Evolutionary conservation across 2,113 vertebrate genomes (phyloP).

Genomic region (Misgurnus mizolepis): DNA sequence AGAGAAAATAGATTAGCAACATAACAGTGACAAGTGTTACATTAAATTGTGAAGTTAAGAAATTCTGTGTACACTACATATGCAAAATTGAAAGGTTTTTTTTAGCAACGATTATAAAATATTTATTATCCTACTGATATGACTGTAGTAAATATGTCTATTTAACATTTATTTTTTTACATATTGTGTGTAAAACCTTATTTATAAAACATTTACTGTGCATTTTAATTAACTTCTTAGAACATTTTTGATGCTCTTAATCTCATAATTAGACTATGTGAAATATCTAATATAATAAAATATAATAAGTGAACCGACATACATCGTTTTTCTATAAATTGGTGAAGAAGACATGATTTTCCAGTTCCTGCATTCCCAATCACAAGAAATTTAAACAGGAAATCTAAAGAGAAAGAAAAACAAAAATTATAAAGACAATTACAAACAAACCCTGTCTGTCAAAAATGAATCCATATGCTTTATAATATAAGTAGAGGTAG

Average conservation of each 20-base stretch:
- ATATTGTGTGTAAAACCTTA: neutral
- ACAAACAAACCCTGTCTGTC: neutral
- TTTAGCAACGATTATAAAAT: too few species aligned
- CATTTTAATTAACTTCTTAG: too few species aligned
- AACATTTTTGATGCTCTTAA: too few species aligned
- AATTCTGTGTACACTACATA: neutral
- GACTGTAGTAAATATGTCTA: too few species aligned
- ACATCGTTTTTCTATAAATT: constrained; percentile 96
- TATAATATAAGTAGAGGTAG: neutral
- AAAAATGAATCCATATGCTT: neutral
- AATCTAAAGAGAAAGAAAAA: constrained; percentile 73
- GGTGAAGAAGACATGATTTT: constrained; percentile 83
- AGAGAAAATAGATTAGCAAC: neutral
- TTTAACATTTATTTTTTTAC: too few species aligned
- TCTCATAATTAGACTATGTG: too few species aligned
- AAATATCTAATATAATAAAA: too few species aligned
- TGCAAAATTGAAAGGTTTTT: too few species aligned
- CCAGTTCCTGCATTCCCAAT: constrained; percentile 93
- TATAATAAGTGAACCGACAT: constrained; percentile 64
- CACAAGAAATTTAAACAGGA: constrained; percentile 94
- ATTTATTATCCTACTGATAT: too few species aligned
- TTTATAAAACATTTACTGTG: too few species aligned
- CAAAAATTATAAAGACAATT: neutral
- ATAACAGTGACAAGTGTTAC: neutral
- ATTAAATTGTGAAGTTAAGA: too few species aligned